Conservation (phyloP, 2,797 vertebrate genomes). For the Sciurus vulgaris region DNA sequence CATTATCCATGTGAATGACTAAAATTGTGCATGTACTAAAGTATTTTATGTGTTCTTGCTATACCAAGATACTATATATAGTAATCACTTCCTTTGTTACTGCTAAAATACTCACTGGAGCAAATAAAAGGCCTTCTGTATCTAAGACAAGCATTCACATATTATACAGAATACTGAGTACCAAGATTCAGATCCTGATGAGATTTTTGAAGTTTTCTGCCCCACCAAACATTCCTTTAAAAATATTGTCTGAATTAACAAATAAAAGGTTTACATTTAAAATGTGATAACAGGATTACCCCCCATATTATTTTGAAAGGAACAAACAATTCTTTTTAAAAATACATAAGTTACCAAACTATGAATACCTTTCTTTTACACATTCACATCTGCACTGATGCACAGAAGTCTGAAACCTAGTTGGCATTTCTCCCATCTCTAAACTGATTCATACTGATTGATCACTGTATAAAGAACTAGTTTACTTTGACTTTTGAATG, state of each 20-base stretch:
- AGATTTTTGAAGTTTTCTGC: slow-evolving; percentile 60
- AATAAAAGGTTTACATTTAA: slow-evolving; percentile 64
- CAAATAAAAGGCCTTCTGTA: slow-evolving; percentile 55
- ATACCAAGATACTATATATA: slow-evolving; percentile 25
- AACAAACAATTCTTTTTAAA: slow-evolving; percentile 54
- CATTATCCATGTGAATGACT: slow-evolving; percentile 42
- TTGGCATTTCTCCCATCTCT: slow-evolving; percentile 40
- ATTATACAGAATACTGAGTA: slow-evolving; percentile 68
- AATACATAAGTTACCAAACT: slow-evolving; percentile 56
- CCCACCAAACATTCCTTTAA: slow-evolving; percentile 45
- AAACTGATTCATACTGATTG: slow-evolving; percentile 61
- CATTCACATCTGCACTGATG: slow-evolving; percentile 64
- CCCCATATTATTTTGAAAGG: slow-evolving; percentile 50
- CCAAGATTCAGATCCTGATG: slow-evolving; percentile 66
- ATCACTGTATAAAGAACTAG: slow-evolving; percentile 60
- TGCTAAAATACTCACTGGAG: slow-evolving; percentile 58
- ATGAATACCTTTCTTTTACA: slow-evolving; percentile 54
- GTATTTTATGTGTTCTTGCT: slow-evolving; percentile 53
- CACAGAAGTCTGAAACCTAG: slow-evolving; percentile 49
- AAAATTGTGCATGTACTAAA: slow-evolving; percentile 62
- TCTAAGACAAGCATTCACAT: slow-evolving; percentile 57
- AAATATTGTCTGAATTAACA: slow-evolving; percentile 66
- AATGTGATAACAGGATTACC: slow-evolving; percentile 30
- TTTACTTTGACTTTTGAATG: slow-evolving; percentile 63
- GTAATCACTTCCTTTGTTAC: slow-evolving; percentile 32